Base-by-base conservation (phyloP, 2,113 vertebrate species). In the Equus quagga region DNA sequence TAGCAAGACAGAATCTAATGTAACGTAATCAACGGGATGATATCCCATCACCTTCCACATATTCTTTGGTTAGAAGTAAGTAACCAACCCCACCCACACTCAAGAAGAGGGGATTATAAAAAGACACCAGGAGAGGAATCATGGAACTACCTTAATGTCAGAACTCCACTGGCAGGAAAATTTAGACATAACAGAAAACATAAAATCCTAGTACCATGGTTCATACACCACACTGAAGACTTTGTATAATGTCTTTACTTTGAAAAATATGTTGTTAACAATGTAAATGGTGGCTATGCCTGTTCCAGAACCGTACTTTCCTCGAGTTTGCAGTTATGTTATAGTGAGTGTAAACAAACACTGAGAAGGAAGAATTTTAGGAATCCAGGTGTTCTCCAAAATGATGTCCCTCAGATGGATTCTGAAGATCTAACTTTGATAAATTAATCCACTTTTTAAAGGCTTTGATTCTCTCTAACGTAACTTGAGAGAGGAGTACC, bases 361-460 rank as follows among this genome's bases (percentile, higher is more conserved):
- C 4, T 28, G 15, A 76, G 24, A 81, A 54, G 41, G 36, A 67
- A 70, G 31, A 64, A 76, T 92, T 76, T 81, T 4, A 65, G 31
- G 14, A 82, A 6, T 19, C 5, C 44, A 65, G 10, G 0, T 89
- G 31, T 56, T 96, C 26, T 49, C 75, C 56, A 60, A 89, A 92
- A 76, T 44, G 10, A 23, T 60, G 23, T 70, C 36, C 36, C 33
- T 54, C 11, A n/a, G 1, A 13, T 75, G 33, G 23, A 51, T 72
- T 96, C 44, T 82, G 28, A 95, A 85, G 17, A 79, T 78, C n/a
- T 78, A 72, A 86, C 21, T 75, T 80, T 73, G 69, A 79, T 80
- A 75, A 65, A 49, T 78, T 56, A 89, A 89, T 79, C 7, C 26
- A 41, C 12, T 31, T 87, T 73, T 76, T 49, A 83, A 64, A 85